Base-by-base conservation (phyloP, 2,113 vertebrate genomes). In the Acrocephalus kingi region DNA sequence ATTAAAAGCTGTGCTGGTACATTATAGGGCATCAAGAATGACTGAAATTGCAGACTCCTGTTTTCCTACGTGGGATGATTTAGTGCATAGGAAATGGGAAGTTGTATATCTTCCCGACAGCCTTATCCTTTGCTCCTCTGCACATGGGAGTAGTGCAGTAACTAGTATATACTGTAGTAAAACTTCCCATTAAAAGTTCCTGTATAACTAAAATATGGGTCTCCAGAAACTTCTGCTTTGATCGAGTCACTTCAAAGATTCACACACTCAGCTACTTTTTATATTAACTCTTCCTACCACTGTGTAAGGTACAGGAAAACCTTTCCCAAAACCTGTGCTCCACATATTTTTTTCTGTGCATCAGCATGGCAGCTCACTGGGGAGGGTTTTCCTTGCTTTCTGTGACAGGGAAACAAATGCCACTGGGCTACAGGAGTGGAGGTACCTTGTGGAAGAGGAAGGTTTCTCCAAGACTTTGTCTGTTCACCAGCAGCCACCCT, bases 1-100 rank as follows among this genome's bases (percentile, higher is more conserved):
- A 85, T 84, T 91, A 89, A 79, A 94, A 95, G 21, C 58, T 73
- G 28, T 78, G 45, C 54, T 84, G 48, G 41, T 84, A 56, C 12
- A 11, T 82, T 61, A 14, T 2, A 56, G 49, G 27, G 33, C 49
- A 37, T 76, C 52, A 79, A 85, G 58, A 58, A 76, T 94, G 56
- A 64, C 39, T 77, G 77, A 83, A 82, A 71, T 48, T 78, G 54
- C 25, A 73, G 39, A 41, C 7, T 62, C 16, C 12, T 59, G 28
- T 74, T 74, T 16, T 52, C 21, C 33, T 88, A 12, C 9, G 0
- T 21, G 25, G 59, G 19, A 73, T 58, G 55, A 87, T 62, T 84
- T 77, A 88, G 41, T 84, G 54, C 3, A 10, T 25, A 46, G 55
- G 64, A 39, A 90, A 31, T 2, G 45, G 63, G 30, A 67, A 80